Percentiles rank a stretch among this genome's conserved stretches.
Evolutionary conservation across 2,113 vertebrate genomes (phyloP).

Genomic region (Tringa solitaria): DNA sequence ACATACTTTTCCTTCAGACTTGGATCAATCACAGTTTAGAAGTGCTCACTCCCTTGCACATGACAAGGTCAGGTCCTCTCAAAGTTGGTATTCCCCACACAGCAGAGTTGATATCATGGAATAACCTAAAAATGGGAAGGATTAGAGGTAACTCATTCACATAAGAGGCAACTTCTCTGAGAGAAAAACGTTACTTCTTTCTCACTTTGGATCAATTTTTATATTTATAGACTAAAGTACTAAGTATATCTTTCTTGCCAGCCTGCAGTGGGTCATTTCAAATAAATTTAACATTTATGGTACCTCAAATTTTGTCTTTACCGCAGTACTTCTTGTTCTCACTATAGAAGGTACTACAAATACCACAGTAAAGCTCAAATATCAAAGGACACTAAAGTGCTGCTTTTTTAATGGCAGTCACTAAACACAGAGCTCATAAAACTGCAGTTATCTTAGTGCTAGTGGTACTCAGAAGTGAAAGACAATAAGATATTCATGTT

Average conservation of each 20-base stretch:
- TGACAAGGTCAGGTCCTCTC: background rate
- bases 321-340: conserved; percentile 13
- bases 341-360: background rate
- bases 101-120: background rate
- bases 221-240: conserved; percentile 18
- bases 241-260: background rate
- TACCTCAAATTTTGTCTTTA: conserved; percentile 28
- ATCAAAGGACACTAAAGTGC: background rate
- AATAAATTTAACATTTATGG: background rate
- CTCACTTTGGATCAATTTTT: conserved; percentile 31
- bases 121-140: background rate
- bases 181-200: background rate
- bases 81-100: background rate
- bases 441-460: background rate
- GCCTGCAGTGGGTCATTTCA: background rate
- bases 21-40: background rate
- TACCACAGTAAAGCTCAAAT: conserved; percentile 42
- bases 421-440: conserved; percentile 21
- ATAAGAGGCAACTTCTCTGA: background rate
- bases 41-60: accelerated
- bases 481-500: background rate
- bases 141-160: background rate
- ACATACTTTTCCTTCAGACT: background rate
- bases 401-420: background rate
- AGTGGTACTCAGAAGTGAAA: background rate